Conservation (phyloP, 2,797 vertebrate genomes). For the Moxostoma hubbsi region DNA sequence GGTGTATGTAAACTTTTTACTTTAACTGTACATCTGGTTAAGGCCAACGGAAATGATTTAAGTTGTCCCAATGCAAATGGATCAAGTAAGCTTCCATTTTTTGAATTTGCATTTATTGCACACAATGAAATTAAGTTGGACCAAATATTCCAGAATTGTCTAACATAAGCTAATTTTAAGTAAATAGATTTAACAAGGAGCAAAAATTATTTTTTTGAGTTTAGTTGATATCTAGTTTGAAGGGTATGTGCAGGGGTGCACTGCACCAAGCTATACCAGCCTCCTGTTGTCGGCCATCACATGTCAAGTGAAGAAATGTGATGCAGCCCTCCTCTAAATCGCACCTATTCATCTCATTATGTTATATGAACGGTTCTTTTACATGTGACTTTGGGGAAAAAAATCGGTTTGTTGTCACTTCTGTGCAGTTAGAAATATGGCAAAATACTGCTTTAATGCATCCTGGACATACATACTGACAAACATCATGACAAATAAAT, state of each 20-base stretch:
- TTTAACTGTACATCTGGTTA: too few species aligned
- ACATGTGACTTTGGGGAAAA: too few species aligned
- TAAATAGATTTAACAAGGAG: too few species aligned
- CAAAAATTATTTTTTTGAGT: neutral
- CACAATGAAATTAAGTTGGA: too few species aligned
- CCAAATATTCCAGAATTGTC: too few species aligned
- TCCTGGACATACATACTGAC: neutral
- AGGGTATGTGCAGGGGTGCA: neutral
- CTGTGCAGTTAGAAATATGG: neutral
- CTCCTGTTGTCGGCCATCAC: constrained; percentile 56
- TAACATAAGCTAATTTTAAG: too few species aligned
- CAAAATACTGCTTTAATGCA: neutral
- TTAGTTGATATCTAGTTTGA: neutral
- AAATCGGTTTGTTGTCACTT: neutral
- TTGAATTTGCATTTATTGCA: too few species aligned
- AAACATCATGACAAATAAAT: too few species aligned
- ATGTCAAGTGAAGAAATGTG: constrained; percentile 56
- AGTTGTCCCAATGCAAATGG: too few species aligned
- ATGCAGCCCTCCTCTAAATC: constrained; percentile 51
- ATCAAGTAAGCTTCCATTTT: too few species aligned
- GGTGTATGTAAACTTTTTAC: too few species aligned
- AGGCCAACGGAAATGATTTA: too few species aligned
- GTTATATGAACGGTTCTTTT: constrained; percentile 50
- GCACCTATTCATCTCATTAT: constrained; percentile 62
- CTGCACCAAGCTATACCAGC: constrained; percentile 37